These are phyloP conservation scores for Folsomia manolachei DNA, from an alignment of 2,888 invertebrate species.

Conservation along the genomic window DNA sequence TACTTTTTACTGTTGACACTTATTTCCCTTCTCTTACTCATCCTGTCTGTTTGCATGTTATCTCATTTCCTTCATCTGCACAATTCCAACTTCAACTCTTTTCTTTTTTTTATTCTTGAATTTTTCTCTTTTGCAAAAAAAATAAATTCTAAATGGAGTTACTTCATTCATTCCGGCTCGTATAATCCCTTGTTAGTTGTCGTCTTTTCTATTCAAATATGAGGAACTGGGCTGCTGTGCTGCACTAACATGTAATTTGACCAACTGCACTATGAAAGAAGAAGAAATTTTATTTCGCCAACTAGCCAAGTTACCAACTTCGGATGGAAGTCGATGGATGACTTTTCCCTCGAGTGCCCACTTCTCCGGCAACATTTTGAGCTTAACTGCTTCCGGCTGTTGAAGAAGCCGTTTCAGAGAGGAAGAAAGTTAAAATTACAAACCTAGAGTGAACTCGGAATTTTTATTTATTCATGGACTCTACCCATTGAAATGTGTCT, in stretches of 20 bases:
- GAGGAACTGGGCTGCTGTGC: background rate
- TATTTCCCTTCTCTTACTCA: background rate
- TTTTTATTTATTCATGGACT: constrained; percentile 23
- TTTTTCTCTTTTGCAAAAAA: background rate
- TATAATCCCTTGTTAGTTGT: background rate
- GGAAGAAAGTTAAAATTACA: constrained; percentile 19
- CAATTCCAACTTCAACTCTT: background rate
- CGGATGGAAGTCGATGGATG: constrained; percentile 6
- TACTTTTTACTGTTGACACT: background rate
- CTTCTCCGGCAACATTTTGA: background rate
- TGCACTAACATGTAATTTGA: background rate
- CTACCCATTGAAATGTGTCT: constrained; percentile 16
- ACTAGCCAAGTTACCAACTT: background rate
- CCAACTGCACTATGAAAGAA: too few relatives aligned
- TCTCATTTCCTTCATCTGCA: background rate
- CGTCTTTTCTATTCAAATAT: background rate
- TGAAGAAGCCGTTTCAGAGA: background rate
- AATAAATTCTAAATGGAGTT: background rate
- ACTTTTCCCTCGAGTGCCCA: constrained; percentile 16
- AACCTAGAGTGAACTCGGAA: background rate
- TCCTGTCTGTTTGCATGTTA: background rate
- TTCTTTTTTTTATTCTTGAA: background rate
- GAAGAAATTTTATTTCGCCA: background rate
- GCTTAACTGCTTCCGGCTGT: constrained; percentile 19
- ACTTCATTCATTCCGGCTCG: background rate